phyloP scores from a whole-genome alignment of 2,113 vertebrate species.

The Oriolus oriolus region DNA sequence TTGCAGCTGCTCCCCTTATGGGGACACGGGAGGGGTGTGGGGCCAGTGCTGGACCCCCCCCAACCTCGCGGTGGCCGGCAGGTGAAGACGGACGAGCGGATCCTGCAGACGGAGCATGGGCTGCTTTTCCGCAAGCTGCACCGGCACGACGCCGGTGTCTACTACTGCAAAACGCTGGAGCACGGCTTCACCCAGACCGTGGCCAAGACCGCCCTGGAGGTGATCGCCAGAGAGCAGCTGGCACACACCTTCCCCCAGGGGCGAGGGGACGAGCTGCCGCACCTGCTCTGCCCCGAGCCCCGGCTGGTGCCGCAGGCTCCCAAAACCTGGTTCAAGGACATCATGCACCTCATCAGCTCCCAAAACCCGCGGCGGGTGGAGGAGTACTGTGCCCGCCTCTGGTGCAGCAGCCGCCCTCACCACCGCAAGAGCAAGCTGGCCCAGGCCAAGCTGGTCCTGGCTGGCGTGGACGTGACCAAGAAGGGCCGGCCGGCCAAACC shows the following conservation, averaged over 20 bases:
- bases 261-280: neutral
- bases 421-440: constrained; percentile 81
- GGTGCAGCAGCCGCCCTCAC: constrained; percentile 79
- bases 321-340: constrained; percentile 89
- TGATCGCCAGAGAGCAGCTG: constrained; percentile 80
- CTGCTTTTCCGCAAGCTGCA: constrained; percentile 85
- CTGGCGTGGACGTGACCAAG: constrained; percentile 74
- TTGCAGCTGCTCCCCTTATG: neutral
- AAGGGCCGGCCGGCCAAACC: constrained; percentile 76
- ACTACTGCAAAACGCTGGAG: constrained; percentile 86
- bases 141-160: constrained; percentile 78
- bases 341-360: constrained; percentile 88
- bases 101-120: constrained; percentile 83
- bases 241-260: constrained; percentile 69
- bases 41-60: rapidly evolving
- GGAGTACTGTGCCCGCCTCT: constrained; percentile 89
- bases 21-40: neutral
- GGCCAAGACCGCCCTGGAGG: constrained; percentile 77
- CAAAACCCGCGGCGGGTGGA: constrained; percentile 80
- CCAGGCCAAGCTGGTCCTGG: constrained; percentile 81
- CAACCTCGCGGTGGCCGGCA: neutral
- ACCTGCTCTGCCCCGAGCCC: constrained; percentile 22
- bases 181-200: constrained; percentile 86
- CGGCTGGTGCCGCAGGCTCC: constrained; percentile 48
- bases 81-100: constrained; percentile 88